Percentiles rank a stretch among this genome's conserved stretches.
Conservation (phyloP, 2,888 invertebrate genomes). For the Callimorpha dominula region DNA sequence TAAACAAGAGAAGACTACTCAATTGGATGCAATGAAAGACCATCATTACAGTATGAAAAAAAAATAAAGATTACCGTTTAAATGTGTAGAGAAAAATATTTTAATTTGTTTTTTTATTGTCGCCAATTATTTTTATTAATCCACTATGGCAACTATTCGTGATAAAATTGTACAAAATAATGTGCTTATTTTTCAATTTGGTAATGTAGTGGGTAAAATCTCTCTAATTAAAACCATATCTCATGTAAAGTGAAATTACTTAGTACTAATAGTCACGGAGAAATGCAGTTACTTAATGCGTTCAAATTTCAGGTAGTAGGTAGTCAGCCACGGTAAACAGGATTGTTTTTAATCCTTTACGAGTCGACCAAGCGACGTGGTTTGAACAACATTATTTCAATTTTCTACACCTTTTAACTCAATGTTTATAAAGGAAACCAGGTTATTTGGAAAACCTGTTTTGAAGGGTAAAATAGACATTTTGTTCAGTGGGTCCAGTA, state of each 20-base stretch:
- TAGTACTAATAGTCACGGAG: not conserved
- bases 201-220: too few species aligned
- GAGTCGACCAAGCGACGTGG: not conserved
- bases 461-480: not conserved
- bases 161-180: not conserved
- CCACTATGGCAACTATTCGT: not conserved
- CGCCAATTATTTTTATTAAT: not conserved
- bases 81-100: too few species aligned
- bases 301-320: not conserved
- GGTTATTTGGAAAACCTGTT: slow-evolving; percentile 18
- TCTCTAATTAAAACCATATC: too few species aligned
- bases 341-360: slow-evolving; percentile 14
- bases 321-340: not conserved
- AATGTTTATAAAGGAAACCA: slow-evolving; percentile 28
- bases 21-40: too few species aligned
- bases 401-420: slow-evolving; percentile 24
- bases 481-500: not conserved
- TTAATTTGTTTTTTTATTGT: too few species aligned
- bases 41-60: too few species aligned
- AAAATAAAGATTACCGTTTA: too few species aligned
- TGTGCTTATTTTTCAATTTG: too few species aligned
- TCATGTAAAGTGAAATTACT: not conserved
- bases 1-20: too few species aligned
- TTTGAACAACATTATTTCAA: slow-evolving; percentile 20
- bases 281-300: not conserved